Evolutionary conservation across 2,888 invertebrate genomes (phyloP).

Genomic region (Hydropsyche betteni): DNA sequence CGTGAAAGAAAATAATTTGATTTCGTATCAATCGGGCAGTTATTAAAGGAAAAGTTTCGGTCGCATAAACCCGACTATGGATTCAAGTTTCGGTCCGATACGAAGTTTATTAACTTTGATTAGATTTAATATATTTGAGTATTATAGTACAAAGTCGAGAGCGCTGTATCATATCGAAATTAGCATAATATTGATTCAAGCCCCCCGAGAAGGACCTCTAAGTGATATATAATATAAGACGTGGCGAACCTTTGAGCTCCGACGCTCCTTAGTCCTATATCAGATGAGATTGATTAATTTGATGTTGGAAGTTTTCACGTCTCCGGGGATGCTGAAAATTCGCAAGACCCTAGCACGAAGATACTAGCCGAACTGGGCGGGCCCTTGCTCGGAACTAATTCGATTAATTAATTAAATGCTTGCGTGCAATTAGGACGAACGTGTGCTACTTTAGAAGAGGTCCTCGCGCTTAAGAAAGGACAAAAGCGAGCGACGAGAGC

Average conservation of each 20-base stretch:
- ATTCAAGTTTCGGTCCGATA: not conserved
- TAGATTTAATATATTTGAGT: slow-evolving; percentile 20
- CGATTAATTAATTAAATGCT: slow-evolving; percentile 24
- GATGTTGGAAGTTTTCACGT: slow-evolving; percentile 11
- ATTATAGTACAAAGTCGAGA: slow-evolving; percentile 4
- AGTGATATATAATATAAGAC: slow-evolving; percentile 30
- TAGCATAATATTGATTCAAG: slow-evolving; percentile 31
- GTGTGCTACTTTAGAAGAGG: too few relatives aligned
- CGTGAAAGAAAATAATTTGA: too few relatives aligned
- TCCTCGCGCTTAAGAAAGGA: not conserved
- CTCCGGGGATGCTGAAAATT: slow-evolving; percentile 23
- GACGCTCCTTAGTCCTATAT: slow-evolving; percentile 5
- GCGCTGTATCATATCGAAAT: slow-evolving; percentile 17
- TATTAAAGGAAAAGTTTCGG: slow-evolving; percentile 4
- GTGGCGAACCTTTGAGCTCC: slow-evolving; percentile 14
- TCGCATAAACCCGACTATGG: not conserved
- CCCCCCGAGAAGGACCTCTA: not conserved
- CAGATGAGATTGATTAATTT: slow-evolving; percentile 26
- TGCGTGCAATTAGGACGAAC: not conserved
- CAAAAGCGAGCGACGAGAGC: not conserved
- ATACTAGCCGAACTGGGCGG: not conserved
- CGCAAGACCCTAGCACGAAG: not conserved
- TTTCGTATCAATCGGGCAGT: too few relatives aligned
- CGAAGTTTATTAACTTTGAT: slow-evolving; percentile 21
- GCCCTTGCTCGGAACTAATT: slow-evolving; percentile 3